Evolutionary conservation across 2,113 vertebrate genomes (phyloP).

Genomic region (Hystrix brachyura): DNA sequence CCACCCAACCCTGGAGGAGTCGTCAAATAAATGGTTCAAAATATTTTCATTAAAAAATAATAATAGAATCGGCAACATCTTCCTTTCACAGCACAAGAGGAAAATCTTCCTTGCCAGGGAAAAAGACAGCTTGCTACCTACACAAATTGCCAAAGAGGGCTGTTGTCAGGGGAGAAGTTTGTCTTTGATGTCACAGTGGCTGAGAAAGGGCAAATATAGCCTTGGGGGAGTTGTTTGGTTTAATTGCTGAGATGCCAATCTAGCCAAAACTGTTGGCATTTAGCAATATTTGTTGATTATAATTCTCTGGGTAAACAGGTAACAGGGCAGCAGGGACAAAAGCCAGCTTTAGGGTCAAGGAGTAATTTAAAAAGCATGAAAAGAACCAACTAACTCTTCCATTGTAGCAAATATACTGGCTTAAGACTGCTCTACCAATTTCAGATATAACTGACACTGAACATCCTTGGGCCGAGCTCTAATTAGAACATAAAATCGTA

Average conservation of each 20-base stretch:
- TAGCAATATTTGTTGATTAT: slow-evolving; percentile 50
- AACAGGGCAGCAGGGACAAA: neutral
- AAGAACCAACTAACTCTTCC: neutral
- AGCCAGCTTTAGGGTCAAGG: neutral
- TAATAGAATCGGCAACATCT: slow-evolving; percentile 47
- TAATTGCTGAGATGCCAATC: neutral
- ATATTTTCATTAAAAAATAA: slow-evolving; percentile 57
- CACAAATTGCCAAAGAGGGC: neutral
- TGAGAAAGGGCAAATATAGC: slow-evolving; percentile 28
- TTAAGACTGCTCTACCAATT: neutral
- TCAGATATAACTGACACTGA: neutral
- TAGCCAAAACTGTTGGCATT: slow-evolving; percentile 5
- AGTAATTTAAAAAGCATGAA: neutral
- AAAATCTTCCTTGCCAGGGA: neutral
- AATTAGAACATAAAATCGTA: neutral
- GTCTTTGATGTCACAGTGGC: neutral
- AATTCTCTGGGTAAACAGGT: slow-evolving; percentile 55
- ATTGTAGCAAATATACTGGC: neutral
- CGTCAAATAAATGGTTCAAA: slow-evolving; percentile 64
- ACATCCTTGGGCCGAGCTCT: neutral
- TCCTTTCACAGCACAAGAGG: slow-evolving; percentile 26
- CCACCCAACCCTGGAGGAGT: neutral
- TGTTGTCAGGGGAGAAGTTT: neutral
- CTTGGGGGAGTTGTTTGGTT: neutral
- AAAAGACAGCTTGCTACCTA: neutral